Conservation (phyloP, 2,113 vertebrate species). For the Sylvia atricapilla region DNA sequence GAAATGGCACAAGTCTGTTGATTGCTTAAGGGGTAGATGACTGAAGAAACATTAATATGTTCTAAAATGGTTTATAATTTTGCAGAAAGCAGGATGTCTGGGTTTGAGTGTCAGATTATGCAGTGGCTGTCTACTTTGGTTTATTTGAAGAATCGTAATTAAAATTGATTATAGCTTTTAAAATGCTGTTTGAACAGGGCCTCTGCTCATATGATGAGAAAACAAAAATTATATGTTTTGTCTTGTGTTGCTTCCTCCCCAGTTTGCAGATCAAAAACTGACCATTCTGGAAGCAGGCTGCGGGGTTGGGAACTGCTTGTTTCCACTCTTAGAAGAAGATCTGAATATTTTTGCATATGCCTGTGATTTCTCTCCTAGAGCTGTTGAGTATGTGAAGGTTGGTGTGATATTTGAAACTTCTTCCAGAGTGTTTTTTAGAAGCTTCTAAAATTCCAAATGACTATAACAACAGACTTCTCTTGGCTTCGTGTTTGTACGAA, state of each 20-base stretch:
- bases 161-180: not conserved
- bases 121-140: not conserved
- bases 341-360: constrained; percentile 89
- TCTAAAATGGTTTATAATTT: not conserved
- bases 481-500: not conserved
- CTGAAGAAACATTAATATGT: not conserved
- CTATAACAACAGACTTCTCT: not conserved
- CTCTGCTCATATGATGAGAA: not conserved
- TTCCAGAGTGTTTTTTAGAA: not conserved
- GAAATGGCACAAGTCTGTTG: not conserved
- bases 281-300: constrained; percentile 94
- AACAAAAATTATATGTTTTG: not conserved
- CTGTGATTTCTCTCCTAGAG: constrained; percentile 96
- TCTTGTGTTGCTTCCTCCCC: not conserved
- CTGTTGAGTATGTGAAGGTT: constrained; percentile 93
- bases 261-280: constrained; percentile 86
- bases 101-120: not conserved
- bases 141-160: not conserved
- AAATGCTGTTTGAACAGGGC: not conserved
- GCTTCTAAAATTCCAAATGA: not conserved
- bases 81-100: not conserved
- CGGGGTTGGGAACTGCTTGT: constrained; percentile 95
- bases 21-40: not conserved
- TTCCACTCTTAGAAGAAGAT: constrained; percentile 92
- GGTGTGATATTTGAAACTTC: constrained; percentile 27